These are phyloP conservation scores for Xylota sylvarum DNA, from an alignment of 2,888 invertebrate species.

Conservation along the genomic window DNA sequence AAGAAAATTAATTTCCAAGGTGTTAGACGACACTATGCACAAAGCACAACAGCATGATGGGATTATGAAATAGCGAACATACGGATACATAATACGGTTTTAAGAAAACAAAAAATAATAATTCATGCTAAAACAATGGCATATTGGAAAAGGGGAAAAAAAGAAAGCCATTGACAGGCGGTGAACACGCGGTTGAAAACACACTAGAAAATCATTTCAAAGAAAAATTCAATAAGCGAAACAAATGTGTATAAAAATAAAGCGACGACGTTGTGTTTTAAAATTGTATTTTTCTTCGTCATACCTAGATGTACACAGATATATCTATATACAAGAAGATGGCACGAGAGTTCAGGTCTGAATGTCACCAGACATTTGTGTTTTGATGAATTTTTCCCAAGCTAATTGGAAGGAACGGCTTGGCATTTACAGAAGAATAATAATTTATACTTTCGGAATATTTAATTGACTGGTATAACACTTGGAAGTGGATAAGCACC, in stretches of 20 bases:
- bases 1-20: conserved; percentile 24
- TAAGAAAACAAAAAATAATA: conserved; percentile 47
- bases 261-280: conserved; percentile 30
- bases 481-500: not conserved
- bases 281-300: conserved; percentile 35
- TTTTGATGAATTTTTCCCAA: conserved; percentile 25
- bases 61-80: conserved; percentile 33
- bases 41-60: conserved; percentile 4
- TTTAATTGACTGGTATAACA: conserved; percentile 6
- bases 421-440: conserved; percentile 20
- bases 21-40: not conserved
- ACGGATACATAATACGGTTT: conserved; percentile 19
- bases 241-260: conserved; percentile 40
- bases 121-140: conserved; percentile 53
- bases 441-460: not conserved
- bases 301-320: not conserved
- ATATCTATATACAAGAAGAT: not conserved
- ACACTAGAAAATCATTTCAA: conserved; percentile 46
- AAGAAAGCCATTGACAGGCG: conserved; percentile 43
- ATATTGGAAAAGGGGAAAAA: conserved; percentile 32
- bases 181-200: conserved; percentile 44
- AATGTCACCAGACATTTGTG: conserved; percentile 57
- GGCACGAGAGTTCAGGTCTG: conserved; percentile 38
- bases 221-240: conserved; percentile 50
- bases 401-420: conserved; percentile 7